Conservation (phyloP, 2,797 vertebrate species). For the Lepus townsendii region DNA sequence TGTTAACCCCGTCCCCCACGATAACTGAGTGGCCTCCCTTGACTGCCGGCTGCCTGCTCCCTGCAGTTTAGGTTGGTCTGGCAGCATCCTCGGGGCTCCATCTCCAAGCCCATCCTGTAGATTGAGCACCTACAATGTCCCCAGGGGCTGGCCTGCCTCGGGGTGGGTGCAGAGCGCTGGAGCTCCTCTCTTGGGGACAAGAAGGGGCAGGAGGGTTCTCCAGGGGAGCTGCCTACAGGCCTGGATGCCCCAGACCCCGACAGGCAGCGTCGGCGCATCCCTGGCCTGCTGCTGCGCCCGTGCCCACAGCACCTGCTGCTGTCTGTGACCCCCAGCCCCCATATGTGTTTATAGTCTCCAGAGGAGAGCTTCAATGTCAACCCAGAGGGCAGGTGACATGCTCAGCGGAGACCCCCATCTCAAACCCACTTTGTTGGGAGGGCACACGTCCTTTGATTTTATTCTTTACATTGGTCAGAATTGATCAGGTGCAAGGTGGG, state of each 20-base stretch:
- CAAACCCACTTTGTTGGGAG: background rate
- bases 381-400: background rate
- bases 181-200: background rate
- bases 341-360: too few relatives aligned
- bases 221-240: background rate
- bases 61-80: slow-evolving; percentile 63
- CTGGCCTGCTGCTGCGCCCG: background rate
- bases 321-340: background rate
- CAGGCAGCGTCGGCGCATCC: background rate
- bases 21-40: slow-evolving; percentile 60
- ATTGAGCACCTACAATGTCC: slow-evolving; percentile 67
- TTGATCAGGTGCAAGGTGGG: background rate
- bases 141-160: background rate
- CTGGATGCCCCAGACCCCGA: background rate
- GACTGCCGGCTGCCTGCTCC: slow-evolving; percentile 31
- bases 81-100: background rate
- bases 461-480: slow-evolving; percentile 7
- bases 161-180: background rate
- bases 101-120: slow-evolving; percentile 30
- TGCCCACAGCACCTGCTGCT: too few relatives aligned
- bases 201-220: background rate
- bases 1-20: slow-evolving; percentile 2
- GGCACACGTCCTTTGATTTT: background rate
- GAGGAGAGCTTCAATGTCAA: background rate
- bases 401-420: background rate